Percentiles rank a stretch among this genome's conserved stretches.
Evolutionary conservation across 2,888 invertebrate genomes (phyloP).

Genomic region (Pheosia gnoma): DNA sequence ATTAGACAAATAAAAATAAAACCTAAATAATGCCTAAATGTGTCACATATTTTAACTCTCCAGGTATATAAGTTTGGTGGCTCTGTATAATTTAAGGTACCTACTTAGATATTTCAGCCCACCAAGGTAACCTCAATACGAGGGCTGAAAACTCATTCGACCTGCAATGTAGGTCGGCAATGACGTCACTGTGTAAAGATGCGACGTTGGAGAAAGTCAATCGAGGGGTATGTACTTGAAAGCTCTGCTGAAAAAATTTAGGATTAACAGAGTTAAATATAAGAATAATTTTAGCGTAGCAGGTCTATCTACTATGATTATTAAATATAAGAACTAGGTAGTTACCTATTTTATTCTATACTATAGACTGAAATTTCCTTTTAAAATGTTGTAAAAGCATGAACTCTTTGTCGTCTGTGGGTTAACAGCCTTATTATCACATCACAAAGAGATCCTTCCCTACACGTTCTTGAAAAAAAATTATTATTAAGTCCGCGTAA

Average conservation of each 20-base stretch:
- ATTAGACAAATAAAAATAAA: no score
- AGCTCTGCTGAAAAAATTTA: not conserved
- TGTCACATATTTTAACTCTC: constrained; percentile 18
- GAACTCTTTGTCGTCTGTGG: no score
- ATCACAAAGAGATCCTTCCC: no score
- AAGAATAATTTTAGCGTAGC: not conserved
- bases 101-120: constrained; percentile 23
- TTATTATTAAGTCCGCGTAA: no score
- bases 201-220: constrained; percentile 37
- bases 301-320: no score
- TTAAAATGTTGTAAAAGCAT: no score
- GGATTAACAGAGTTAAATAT: not conserved
- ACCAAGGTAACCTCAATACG: constrained; percentile 34
- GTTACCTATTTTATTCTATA: no score
- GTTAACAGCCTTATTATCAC: no score
- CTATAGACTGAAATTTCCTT: no score
- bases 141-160: constrained; percentile 37
- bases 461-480: no score
- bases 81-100: constrained; percentile 17
- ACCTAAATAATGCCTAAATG: constrained; percentile 9
- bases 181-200: constrained; percentile 45
- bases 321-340: no score
- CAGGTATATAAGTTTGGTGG: constrained; percentile 15
- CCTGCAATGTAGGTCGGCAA: constrained; percentile 39
- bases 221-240: constrained; percentile 8